Conservation (phyloP, 2,113 vertebrate species). For the Elaphurus davidianus region DNA sequence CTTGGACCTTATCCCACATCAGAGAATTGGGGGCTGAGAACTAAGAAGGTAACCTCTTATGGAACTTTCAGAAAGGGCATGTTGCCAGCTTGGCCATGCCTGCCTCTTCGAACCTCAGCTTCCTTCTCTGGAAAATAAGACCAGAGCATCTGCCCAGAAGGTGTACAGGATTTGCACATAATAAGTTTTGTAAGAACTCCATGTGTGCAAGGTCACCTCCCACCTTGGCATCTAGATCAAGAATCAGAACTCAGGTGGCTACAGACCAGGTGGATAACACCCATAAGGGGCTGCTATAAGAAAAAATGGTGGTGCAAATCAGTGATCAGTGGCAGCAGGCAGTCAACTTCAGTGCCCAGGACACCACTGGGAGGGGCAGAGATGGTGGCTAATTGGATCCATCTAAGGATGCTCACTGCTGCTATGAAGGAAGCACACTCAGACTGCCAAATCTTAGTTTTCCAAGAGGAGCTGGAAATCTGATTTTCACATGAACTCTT, state of each 20-base stretch:
- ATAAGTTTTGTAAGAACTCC: not conserved
- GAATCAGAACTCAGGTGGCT: not conserved
- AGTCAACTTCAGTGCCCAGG: not conserved
- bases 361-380: not conserved
- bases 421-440: not conserved
- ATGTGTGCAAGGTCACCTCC: not conserved
- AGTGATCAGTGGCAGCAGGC: not conserved
- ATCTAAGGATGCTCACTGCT: not conserved
- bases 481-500: constrained; percentile 5
- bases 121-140: not conserved
- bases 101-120: not conserved
- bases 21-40: not conserved
- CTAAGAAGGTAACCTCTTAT: not conserved
- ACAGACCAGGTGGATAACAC: not conserved
- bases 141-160: not conserved
- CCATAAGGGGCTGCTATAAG: not conserved
- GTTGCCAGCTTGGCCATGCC: not conserved
- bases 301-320: not conserved
- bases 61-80: not conserved
- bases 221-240: not conserved
- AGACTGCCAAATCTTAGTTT: constrained; percentile 30
- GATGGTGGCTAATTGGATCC: not conserved
- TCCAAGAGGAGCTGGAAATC: not conserved
- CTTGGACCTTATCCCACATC: not conserved
- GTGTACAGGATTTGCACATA: not conserved